Percentiles rank a stretch among this genome's conserved stretches.
These are phyloP conservation scores for Threskiornis aethiopicus DNA, from an alignment of 2,797 vertebrate species.

Conservation along the genomic window DNA sequence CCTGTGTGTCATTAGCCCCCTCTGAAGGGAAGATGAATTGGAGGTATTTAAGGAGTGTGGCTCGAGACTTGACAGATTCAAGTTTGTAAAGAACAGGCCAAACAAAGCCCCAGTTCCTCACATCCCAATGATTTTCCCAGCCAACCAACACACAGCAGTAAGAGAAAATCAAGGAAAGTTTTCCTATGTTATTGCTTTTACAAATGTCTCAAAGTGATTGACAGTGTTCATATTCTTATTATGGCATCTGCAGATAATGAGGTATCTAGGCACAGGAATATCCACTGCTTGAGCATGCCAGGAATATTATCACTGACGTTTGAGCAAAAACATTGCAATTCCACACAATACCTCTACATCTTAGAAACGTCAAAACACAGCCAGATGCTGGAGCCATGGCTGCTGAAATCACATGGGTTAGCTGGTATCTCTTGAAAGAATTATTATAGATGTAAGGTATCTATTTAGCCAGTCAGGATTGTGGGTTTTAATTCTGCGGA, in stretches of 20 bases:
- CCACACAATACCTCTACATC: conserved; percentile 71
- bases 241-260: conserved; percentile 76
- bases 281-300: conserved; percentile 72
- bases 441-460: conserved; percentile 43
- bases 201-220: conserved; percentile 68
- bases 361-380: conserved; percentile 73
- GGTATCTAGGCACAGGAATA: conserved; percentile 68
- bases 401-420: conserved; percentile 63
- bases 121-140: background rate
- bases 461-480: conserved; percentile 56
- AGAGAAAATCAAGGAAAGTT: conserved; percentile 60
- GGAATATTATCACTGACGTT: conserved; percentile 72
- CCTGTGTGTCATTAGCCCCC: background rate
- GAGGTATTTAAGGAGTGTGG: background rate
- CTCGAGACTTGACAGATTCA: background rate
- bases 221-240: conserved; percentile 73
- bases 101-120: background rate
- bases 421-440: conserved; percentile 46
- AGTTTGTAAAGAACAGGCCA: background rate
- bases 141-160: background rate
- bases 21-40: background rate
- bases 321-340: conserved; percentile 70
- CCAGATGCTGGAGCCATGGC: conserved; percentile 71
- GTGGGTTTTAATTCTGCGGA: conserved; percentile 62
- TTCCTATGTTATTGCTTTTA: conserved; percentile 42